Evolutionary conservation across 1,140 invertebrate species (phyloP), one percentile per base, ranked within the genome.

Genomic region (Drosophila pseudoananassae): DNA sequence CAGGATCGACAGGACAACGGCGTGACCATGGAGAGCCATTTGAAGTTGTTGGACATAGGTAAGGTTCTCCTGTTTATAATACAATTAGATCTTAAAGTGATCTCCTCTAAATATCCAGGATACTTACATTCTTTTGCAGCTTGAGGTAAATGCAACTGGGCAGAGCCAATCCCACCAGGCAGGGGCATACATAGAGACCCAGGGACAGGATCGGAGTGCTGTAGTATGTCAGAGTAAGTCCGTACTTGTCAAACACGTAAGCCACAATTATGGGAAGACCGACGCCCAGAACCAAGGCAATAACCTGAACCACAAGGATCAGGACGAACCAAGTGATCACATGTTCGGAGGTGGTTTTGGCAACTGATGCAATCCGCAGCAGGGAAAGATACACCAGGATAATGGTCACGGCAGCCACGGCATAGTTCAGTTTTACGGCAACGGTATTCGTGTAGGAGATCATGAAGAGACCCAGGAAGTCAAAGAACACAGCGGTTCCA

Each of bases 381-480:
- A 91, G 47, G 0, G 90, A 89, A 9, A 87, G 2, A 72, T 93
- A 94, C 17, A 92, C 56, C 80, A 93, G 92, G 66, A 60, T n/a
- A 0, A 83, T 23, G 10, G 60, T 50, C 5, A 93, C 88, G 49
- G 92, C 92, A 78, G 94, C 92, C 78, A 93, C 92, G 53, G 82
- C 75, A 45, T 93, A 74, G 90, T 95, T 95, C 3, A 95, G 90
- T 71, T 93, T 76, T 70, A 92, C 92, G 8, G 93, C 93, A 5
- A 93, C 80, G 12, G 92, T 83, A 69, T 94, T 93, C 5, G 94
- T 91, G 93, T 94, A 95, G 60, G 93, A 81, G 31, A 95, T 82
- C 25, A 97, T 94, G 79, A 95, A 95, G 17, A 94, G 92, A 14
- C 96, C 96, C 17, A 97, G 81, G 72, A 97, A 94, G 90, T 97